Evolutionary conservation across 2,888 invertebrate species (phyloP).

Genomic region (Scaptomyza flava): DNA sequence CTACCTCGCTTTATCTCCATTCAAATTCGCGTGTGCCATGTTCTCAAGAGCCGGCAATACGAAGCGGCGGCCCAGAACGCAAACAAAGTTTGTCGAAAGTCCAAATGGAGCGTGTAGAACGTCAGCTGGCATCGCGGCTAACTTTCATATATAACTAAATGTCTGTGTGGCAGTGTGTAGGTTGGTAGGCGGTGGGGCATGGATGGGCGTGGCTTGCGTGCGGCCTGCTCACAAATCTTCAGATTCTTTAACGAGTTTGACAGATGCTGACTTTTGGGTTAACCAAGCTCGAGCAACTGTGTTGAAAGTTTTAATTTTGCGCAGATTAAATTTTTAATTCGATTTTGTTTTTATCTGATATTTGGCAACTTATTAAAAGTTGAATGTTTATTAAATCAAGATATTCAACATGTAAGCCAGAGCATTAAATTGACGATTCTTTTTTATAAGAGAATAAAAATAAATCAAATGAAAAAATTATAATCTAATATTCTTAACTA

Average conservation of each 20-base stretch:
- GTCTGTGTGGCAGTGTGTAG: neutral
- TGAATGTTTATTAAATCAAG: neutral
- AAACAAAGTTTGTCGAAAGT: slow-evolving; percentile 66
- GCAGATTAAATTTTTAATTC: slow-evolving; percentile 37
- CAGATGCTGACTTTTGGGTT: slow-evolving; percentile 66
- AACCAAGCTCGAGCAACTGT: slow-evolving; percentile 23
- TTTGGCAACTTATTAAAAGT: slow-evolving; percentile 1
- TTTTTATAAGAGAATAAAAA: neutral
- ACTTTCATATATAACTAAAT: slow-evolving; percentile 32
- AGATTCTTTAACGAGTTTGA: slow-evolving; percentile 50
- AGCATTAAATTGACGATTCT: neutral
- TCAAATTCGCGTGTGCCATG: slow-evolving; percentile 63
- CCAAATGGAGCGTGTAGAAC: slow-evolving; percentile 71
- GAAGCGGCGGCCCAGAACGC: slow-evolving; percentile 43
- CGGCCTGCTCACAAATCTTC: slow-evolving; percentile 28
- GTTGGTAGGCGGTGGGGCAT: neutral
- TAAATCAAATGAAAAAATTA: neutral
- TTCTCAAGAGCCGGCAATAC: slow-evolving; percentile 40
- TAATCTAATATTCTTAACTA: too few species aligned
- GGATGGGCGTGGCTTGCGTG: slow-evolving; percentile 27
- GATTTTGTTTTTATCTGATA: neutral
- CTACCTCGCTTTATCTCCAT: slow-evolving; percentile 8
- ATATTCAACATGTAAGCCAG: neutral
- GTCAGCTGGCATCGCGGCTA: slow-evolving; percentile 59
- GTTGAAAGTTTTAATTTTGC: slow-evolving; percentile 30